Base-by-base conservation (phyloP, 2,797 vertebrate genomes). In the Crax fasciolata region DNA sequence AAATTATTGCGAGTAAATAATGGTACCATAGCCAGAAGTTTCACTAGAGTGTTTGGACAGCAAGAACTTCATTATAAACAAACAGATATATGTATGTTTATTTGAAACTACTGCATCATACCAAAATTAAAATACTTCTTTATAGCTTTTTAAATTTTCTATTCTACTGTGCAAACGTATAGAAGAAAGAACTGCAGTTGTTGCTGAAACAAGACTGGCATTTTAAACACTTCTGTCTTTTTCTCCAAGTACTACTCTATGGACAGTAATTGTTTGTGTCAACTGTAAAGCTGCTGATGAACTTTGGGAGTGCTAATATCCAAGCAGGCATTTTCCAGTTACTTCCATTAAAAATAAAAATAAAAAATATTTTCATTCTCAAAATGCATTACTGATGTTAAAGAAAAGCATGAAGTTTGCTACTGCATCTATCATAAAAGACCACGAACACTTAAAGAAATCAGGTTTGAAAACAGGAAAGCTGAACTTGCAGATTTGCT, bases 371-470 rank as follows among this genome's bases (percentile, higher is more conserved):
- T 73, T 27, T 43, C 54, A 67, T 49, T 54, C 35, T 6, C 54
- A 66, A 71, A 66, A 75, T 1, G 15, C 12, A 58, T 62, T 91
- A 83, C 72, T 61, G 1, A 46, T 44, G 25, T 41, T 87, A 28
- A 63, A 65, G 23, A 51, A 58, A 87, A 82, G 38, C 35, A 90
- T 74, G 30, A 41, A 7, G 58, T 78, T 49, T 57, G 23, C 66
- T 66, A 25, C 72, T 65, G 48, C n/a, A 46, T 38, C 67, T 27
- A 39, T 14, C 48, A 57, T 28, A 75, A 80, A 72, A 77, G 24
- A 63, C 7, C 66, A 43, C 0, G 0, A 58, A 54, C 0, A 0
- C 23, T 84, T 10, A 7, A 35, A 76, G 63, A 57, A 80, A 44
- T 4, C 3, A 44, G 12, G 9, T 62, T 91, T 51, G 75, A 59